A percentile compares a stretch with the other conserved stretches of the same genome.
Conservation (phyloP, 2,113 vertebrate genomes). For the Chaetodon trifascialis region DNA sequence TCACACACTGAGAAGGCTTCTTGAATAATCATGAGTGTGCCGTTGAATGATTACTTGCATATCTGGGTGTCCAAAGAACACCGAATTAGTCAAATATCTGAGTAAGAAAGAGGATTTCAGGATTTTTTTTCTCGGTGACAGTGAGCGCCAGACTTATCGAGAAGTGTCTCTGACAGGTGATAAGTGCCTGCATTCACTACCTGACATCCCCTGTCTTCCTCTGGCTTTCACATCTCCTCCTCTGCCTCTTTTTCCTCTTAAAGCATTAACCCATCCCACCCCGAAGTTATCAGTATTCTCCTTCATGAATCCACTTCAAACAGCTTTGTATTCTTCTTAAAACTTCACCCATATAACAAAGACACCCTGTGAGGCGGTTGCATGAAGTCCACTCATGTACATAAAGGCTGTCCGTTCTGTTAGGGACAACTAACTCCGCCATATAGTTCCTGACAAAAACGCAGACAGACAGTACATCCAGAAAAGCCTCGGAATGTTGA, state of each 20-base stretch:
- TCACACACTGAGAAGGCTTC: slow-evolving; percentile 28
- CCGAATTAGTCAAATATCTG: slow-evolving; percentile 46
- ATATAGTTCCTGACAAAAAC: slow-evolving; percentile 30
- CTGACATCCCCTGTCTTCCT: slow-evolving; percentile 46
- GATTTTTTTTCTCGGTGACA: slow-evolving; percentile 32
- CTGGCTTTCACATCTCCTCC: slow-evolving; percentile 5
- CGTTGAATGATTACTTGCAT: slow-evolving; percentile 57
- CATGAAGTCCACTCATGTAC: not conserved
- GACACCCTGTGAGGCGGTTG: not conserved
- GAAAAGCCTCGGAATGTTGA: not conserved
- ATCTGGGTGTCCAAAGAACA: slow-evolving; percentile 47
- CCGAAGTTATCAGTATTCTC: not conserved
- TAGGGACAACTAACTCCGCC: not conserved
- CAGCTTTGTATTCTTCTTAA: slow-evolving; percentile 23
- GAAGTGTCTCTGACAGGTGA: slow-evolving; percentile 50
- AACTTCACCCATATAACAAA: not conserved
- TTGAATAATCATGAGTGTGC: slow-evolving; percentile 69
- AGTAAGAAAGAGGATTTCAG: slow-evolving; percentile 30
- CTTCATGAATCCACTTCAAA: slow-evolving; percentile 10
- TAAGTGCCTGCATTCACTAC: slow-evolving; percentile 55
- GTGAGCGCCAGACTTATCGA: slow-evolving; percentile 39
- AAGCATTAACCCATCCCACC: slow-evolving; percentile 3
- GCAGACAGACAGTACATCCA: not conserved
- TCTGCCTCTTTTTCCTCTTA: slow-evolving; percentile 9
- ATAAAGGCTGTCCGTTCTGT: not conserved